Evolutionary conservation across 2,113 vertebrate genomes (phyloP).

Genomic region (Spizaetus ornatus): DNA sequence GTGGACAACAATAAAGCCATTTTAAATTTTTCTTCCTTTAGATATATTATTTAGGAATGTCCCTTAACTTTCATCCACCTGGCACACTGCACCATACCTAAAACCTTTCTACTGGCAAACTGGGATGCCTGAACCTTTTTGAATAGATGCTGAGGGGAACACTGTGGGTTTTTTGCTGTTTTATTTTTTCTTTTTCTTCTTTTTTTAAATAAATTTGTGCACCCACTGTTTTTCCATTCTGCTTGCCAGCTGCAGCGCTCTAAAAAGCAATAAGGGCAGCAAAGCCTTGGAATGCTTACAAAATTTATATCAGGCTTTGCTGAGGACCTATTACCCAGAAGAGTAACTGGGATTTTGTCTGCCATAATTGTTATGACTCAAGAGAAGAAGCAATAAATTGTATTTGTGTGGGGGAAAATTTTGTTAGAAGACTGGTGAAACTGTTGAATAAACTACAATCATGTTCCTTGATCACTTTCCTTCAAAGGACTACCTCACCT

Average conservation of each 20-base stretch:
- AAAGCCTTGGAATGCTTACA: rapidly evolving
- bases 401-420: rapidly evolving
- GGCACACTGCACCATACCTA: rapidly evolving
- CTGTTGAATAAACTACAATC: rapidly evolving
- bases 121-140: rapidly evolving
- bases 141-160: neutral
- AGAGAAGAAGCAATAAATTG: neutral
- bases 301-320: neutral
- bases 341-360: rapidly evolving
- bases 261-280: neutral
- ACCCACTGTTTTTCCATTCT: neutral
- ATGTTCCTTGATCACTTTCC: rapidly evolving
- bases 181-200: rapidly evolving
- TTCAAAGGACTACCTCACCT: neutral
- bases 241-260: neutral
- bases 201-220: rapidly evolving
- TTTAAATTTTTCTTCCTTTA: rapidly evolving
- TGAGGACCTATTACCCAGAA: neutral
- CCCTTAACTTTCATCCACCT: neutral
- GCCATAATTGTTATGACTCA: rapidly evolving
- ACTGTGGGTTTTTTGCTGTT: rapidly evolving
- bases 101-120: rapidly evolving
- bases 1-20: neutral
- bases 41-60: neutral
- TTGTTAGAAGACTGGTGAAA: neutral